Percentiles rank a stretch among this genome's conserved stretches.
Evolutionary conservation across 2,797 vertebrate genomes (phyloP).

Genomic region (Argentina silus): DNA sequence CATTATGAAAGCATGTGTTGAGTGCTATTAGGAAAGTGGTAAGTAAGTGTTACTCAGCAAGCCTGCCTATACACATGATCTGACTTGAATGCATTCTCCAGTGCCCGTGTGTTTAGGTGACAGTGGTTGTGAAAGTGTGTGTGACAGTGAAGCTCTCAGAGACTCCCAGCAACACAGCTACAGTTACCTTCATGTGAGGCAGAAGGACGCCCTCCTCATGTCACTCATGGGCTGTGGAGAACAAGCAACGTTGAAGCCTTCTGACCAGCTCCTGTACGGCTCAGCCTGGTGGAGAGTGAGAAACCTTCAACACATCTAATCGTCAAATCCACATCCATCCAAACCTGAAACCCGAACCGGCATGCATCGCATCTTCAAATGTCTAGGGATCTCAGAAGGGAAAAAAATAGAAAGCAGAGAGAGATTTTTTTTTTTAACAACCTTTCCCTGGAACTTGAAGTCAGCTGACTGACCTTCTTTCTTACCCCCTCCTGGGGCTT

Average conservation of each 20-base stretch:
- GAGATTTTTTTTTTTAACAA: slow-evolving; percentile 14
- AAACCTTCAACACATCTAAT: slow-evolving; percentile 13
- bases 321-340: slow-evolving; percentile 2
- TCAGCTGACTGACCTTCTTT: slow-evolving; percentile 45
- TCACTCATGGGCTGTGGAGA: not conserved
- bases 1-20: not conserved
- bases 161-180: slow-evolving; percentile 28
- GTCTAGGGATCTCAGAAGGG: not conserved
- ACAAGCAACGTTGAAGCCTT: not conserved
- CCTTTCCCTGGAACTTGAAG: slow-evolving; percentile 2
- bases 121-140: slow-evolving; percentile 14
- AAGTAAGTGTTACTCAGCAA: not conserved
- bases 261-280: slow-evolving; percentile 22
- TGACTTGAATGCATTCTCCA: slow-evolving; percentile 1
- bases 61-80: not conserved
- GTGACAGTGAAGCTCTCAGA: slow-evolving; percentile 17
- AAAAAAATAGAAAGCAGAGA: slow-evolving; percentile 10
- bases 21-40: not conserved
- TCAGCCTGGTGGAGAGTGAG: slow-evolving; percentile 1
- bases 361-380: not conserved
- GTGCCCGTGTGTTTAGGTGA: slow-evolving; percentile 9
- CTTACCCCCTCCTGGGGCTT: slow-evolving; percentile 28
- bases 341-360: slow-evolving; percentile 9
- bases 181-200: slow-evolving; percentile 7
- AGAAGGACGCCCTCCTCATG: slow-evolving; percentile 13